phyloP scores from a whole-genome alignment of 2,888 invertebrate species.

The Nephrotoma appendiculata region DNA sequence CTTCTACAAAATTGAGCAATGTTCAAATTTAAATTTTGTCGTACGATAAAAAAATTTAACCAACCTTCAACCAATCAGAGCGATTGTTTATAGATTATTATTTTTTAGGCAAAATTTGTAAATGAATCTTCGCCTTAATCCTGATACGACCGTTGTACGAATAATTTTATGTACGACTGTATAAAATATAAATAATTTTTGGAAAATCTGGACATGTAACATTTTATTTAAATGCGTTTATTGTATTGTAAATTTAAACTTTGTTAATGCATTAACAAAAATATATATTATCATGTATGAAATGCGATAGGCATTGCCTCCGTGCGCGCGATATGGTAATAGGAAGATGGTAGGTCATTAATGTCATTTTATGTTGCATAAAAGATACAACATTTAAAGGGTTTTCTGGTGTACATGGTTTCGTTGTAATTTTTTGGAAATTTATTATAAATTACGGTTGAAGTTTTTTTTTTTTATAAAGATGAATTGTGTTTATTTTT shows the following conservation, averaged over 20 bases:
- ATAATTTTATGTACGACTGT: no score
- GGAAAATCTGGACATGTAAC: neutral
- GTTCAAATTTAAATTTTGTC: no score
- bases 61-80: no score
- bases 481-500: neutral
- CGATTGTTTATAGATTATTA: no score
- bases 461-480: neutral
- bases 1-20: no score
- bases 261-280: neutral
- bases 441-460: neutral
- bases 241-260: neutral
- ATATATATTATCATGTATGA: neutral
- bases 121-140: no score
- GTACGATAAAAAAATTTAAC: no score
- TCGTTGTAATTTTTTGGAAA: neutral
- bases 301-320: neutral
- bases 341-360: neutral
- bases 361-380: neutral
- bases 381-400: neutral
- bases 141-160: no score
- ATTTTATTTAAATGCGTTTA: neutral
- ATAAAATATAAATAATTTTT: neutral
- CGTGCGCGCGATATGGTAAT: neutral
- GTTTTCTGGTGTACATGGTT: neutral
- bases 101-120: no score